phyloP scores from a whole-genome alignment of 2,888 invertebrate species.

The Laothoe populi region DNA sequence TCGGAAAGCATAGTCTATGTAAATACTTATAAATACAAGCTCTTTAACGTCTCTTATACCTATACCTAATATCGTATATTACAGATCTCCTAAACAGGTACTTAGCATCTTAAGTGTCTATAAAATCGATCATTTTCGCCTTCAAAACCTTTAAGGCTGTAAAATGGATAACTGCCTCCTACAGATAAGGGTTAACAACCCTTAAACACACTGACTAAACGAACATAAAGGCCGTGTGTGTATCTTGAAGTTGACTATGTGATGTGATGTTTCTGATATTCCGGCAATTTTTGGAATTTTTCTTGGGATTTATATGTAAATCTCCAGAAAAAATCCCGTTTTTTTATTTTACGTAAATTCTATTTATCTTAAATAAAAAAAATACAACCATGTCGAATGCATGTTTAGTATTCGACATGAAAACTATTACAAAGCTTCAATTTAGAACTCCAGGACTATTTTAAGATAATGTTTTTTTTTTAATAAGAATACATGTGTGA shows the following conservation, averaged over 20 bases:
- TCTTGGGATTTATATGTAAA: not conserved
- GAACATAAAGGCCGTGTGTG: conserved; percentile 1
- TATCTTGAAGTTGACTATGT: not conserved
- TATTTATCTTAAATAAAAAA: too few relatives aligned
- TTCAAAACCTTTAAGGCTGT: conserved; percentile 11
- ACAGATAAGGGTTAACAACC: conserved; percentile 24
- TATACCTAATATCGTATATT: not conserved
- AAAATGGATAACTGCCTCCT: conserved; percentile 15
- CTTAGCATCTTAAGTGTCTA: not conserved
- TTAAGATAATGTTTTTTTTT: too few relatives aligned
- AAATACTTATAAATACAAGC: too few relatives aligned
- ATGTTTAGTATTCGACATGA: too few relatives aligned
- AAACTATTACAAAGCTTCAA: too few relatives aligned
- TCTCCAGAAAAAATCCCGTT: too few relatives aligned
- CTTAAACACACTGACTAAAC: conserved; percentile 4
- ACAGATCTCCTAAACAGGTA: not conserved
- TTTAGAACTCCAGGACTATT: too few relatives aligned
- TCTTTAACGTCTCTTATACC: too few relatives aligned
- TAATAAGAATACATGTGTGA: too few relatives aligned
- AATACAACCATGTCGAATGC: too few relatives aligned
- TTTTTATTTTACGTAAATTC: too few relatives aligned
- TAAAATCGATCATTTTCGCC: not conserved
- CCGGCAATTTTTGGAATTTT: not conserved
- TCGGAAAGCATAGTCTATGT: too few relatives aligned
- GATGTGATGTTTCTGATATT: not conserved